phyloP scores from a whole-genome alignment of 2,797 vertebrate genomes.

The Halcyon smyrnensis region DNA sequence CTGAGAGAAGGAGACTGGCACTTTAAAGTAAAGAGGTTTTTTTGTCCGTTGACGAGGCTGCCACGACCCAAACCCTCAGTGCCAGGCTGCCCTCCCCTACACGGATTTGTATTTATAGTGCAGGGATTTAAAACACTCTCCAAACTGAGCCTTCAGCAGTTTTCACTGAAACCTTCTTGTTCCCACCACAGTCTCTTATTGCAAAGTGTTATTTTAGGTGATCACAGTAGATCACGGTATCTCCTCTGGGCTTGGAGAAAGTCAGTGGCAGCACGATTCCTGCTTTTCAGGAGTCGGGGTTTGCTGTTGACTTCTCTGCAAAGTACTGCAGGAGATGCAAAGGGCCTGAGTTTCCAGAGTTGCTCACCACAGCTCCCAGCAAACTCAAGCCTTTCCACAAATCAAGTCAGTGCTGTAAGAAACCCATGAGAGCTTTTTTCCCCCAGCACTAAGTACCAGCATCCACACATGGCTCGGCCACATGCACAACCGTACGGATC shows the following conservation, averaged over 20 bases:
- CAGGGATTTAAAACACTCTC: not conserved
- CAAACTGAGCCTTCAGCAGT: not conserved
- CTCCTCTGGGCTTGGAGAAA: not conserved
- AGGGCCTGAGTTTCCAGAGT: not conserved
- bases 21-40: not conserved
- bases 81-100: not conserved
- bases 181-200: not conserved
- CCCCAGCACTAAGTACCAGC: rapidly evolving
- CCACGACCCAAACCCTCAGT: not conserved
- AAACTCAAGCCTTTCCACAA: not conserved
- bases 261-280: not conserved
- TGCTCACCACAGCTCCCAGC: not conserved
- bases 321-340: not conserved
- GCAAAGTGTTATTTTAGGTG: not conserved
- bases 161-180: not conserved
- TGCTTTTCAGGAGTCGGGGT: not conserved
- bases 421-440: not conserved
- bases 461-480: rapidly evolving
- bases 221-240: not conserved
- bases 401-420: not conserved
- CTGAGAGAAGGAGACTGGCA: not conserved
- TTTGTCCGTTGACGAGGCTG: not conserved
- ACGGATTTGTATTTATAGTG: not conserved
- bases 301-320: not conserved
- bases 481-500: not conserved